Base-by-base conservation (phyloP, 1,140 invertebrate genomes). In the Myzus persicae region DNA sequence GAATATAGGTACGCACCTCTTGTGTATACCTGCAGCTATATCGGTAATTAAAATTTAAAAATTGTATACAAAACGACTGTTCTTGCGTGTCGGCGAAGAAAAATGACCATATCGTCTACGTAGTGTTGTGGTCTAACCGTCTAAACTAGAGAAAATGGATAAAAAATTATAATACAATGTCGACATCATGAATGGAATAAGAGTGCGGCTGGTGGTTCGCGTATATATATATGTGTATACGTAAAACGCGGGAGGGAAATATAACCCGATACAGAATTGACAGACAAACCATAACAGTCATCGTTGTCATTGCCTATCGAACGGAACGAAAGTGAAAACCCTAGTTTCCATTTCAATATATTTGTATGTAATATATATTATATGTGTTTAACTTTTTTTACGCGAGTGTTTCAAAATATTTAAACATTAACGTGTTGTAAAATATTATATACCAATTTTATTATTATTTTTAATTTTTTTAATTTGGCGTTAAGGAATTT, bases 241-340 rank as follows among this genome's bases (percentile, higher is more conserved):
- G 36, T 84, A 44, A 44, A 81, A 38, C 18, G 81, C 91, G 81
- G 91, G 76, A 93, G 91, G 91, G 91, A 93, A 85, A 59, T 93
- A 93, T 85, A 84, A 84, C 91, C 38, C 36, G 91, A 92, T 51
- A 51, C 46, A 84, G 91, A 54, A 92, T 84, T 84, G 81, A 84
- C 81, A 84, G 91, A 84, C 91, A 85, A 82, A 93, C 91, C 91
- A 84, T 93, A 85, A 93, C 91, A 93, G 91, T 93, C 91, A 84
- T 93, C 91, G 91, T 93, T 85, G 91, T 93, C 81, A 93, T 93
- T 93, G 48, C 91, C 46, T 84, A 51, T 93, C 91, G 91, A 93
- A 85, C 91, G 91, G 91, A 93, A 93, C 91, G 91, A 93, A 93
- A 93, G 91, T 93, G 91, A 93, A 85, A 93, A 93, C 36, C 36